Conservation (phyloP, 1,140 invertebrate genomes). For the Pseudomyrmex flavicornis region DNA sequence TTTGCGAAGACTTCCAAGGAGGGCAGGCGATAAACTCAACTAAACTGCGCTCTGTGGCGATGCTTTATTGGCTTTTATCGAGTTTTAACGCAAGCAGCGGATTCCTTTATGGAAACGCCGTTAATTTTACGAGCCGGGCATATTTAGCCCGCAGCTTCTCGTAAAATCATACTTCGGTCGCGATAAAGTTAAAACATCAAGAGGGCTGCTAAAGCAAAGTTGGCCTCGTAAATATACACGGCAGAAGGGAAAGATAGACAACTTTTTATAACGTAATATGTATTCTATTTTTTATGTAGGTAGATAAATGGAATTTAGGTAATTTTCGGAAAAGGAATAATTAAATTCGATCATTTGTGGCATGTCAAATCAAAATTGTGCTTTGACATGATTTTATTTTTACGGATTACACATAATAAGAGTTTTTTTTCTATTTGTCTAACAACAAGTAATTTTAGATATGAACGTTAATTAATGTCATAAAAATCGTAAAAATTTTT, state of each 20-base stretch:
- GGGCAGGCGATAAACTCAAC: slow-evolving; percentile 68
- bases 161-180: slow-evolving; percentile 83
- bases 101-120: slow-evolving; percentile 84
- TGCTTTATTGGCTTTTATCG: slow-evolving; percentile 84
- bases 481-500: neutral
- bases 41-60: slow-evolving; percentile 72
- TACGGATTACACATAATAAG: neutral
- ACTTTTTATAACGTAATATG: slow-evolving; percentile 18
- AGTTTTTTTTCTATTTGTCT: slow-evolving; percentile 1
- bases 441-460: too few species aligned
- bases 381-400: neutral
- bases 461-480: neutral
- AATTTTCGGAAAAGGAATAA: neutral
- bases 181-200: slow-evolving; percentile 84
- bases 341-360: neutral
- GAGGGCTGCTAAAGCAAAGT: slow-evolving; percentile 80
- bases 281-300: slow-evolving; percentile 4
- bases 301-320: slow-evolving; percentile 16
- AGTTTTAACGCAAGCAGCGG: slow-evolving; percentile 80
- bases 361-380: neutral
- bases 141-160: slow-evolving; percentile 83
- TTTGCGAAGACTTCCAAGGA: slow-evolving; percentile 7
- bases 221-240: slow-evolving; percentile 80
- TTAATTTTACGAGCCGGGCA: slow-evolving; percentile 84
- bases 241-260: neutral